Conservation (phyloP, 2,888 invertebrate species). For the Carpatolechia fugitivella region DNA sequence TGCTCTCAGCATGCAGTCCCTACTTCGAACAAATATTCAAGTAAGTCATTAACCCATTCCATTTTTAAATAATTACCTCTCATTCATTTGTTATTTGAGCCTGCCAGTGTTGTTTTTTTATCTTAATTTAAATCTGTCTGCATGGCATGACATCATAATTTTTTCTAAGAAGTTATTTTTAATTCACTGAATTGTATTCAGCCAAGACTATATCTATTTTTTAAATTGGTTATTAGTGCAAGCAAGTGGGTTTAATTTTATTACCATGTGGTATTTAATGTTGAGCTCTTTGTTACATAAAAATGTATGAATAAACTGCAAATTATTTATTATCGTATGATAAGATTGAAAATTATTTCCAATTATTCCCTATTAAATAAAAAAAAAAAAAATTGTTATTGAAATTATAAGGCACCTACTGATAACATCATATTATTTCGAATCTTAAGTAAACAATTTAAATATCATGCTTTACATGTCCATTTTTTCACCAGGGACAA, state of each 20-base stretch:
- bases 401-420: conserved; percentile 21
- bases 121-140: conserved; percentile 39
- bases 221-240: background rate
- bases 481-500: conserved; percentile 84
- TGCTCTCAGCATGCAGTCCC: conserved; percentile 86
- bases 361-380: no score
- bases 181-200: conserved; percentile 48
- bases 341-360: conserved; percentile 39
- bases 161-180: conserved; percentile 61
- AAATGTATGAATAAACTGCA: conserved; percentile 31
- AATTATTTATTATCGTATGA: conserved; percentile 38
- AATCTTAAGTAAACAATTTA: no score
- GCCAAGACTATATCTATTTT: conserved; percentile 36
- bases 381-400: conserved; percentile 21
- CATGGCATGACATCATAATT: conserved; percentile 65
- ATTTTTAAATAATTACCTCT: background rate
- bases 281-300: conserved; percentile 35
- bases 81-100: conserved; percentile 14
- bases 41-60: conserved; percentile 37
- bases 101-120: conserved; percentile 18
- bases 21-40: conserved; percentile 87
- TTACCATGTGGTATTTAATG: background rate
- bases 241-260: background rate
- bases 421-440: conserved; percentile 6
- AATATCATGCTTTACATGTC: no score